Percentiles rank a stretch among this genome's conserved stretches.
Conservation (phyloP, 2,113 vertebrate species). For the Gadus macrocephalus region DNA sequence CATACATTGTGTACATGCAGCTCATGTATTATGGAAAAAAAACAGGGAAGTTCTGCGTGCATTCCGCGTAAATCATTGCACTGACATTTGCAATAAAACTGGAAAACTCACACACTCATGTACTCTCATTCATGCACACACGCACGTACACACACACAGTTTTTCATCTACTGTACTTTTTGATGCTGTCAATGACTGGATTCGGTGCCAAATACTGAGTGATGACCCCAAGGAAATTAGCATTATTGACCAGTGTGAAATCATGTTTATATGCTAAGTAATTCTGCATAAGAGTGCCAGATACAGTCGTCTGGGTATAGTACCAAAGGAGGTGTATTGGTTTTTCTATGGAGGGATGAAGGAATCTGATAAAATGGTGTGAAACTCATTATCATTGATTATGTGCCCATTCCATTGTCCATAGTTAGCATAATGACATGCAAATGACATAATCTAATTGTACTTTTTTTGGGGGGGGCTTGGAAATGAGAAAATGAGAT, state of each 20-base stretch:
- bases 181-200: not conserved
- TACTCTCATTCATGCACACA: no score
- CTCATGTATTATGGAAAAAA: no score
- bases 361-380: not conserved
- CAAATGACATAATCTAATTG: not conserved
- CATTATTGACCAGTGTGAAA: not conserved
- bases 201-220: not conserved
- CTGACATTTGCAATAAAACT: no score
- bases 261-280: not conserved
- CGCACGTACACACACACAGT: no score
- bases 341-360: not conserved
- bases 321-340: not conserved
- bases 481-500: no score
- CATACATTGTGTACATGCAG: no score
- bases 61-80: no score
- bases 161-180: not conserved
- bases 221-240: not conserved
- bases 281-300: not conserved
- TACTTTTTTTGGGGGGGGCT: not conserved
- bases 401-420: not conserved
- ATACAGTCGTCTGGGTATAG: not conserved
- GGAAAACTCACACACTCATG: no score
- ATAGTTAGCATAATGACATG: not conserved
- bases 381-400: not conserved
- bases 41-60: no score